Percentiles rank a stretch among this genome's conserved stretches.
phyloP scores from a whole-genome alignment of 2,797 vertebrate species.

The Paramormyrops hopkinsi region DNA sequence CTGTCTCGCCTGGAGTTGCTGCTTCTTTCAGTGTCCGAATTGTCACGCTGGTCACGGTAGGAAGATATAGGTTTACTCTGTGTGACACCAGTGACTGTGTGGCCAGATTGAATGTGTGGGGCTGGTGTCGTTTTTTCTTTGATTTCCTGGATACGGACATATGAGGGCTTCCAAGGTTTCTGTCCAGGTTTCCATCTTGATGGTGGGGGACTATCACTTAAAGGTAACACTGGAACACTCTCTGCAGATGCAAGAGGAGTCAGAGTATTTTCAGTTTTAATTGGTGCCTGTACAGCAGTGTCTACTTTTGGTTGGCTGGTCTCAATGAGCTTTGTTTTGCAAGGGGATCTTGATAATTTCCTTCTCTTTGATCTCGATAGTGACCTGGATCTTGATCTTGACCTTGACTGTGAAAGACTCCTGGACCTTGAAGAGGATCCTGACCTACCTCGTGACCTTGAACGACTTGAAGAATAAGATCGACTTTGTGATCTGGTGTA shows the following conservation, averaged over 20 bases:
- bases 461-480: constrained; percentile 53
- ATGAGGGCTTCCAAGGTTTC: constrained; percentile 97
- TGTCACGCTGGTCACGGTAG: constrained; percentile 45
- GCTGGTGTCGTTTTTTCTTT: constrained; percentile 69
- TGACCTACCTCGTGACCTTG: constrained; percentile 53
- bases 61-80: constrained; percentile 51
- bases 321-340: constrained; percentile 57
- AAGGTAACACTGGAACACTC: constrained; percentile 74
- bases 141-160: constrained; percentile 82
- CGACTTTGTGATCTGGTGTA: constrained; percentile 72
- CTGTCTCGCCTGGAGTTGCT: constrained; percentile 53
- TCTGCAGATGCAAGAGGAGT: constrained; percentile 60
- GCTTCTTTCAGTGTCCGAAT: constrained; percentile 56
- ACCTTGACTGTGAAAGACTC: constrained; percentile 55
- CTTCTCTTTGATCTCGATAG: constrained; percentile 51
- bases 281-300: constrained; percentile 41
- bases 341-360: constrained; percentile 58
- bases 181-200: constrained; percentile 97
- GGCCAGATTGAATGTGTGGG: constrained; percentile 49
- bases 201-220: constrained; percentile 94
- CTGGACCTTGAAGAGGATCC: constrained; percentile 45
- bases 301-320: constrained; percentile 58
- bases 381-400: constrained; percentile 59
- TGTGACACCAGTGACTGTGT: constrained; percentile 40
- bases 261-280: constrained; percentile 58